Conservation (phyloP, 64 coral and sea anemone genomes). For the Montipora cactus region DNA sequence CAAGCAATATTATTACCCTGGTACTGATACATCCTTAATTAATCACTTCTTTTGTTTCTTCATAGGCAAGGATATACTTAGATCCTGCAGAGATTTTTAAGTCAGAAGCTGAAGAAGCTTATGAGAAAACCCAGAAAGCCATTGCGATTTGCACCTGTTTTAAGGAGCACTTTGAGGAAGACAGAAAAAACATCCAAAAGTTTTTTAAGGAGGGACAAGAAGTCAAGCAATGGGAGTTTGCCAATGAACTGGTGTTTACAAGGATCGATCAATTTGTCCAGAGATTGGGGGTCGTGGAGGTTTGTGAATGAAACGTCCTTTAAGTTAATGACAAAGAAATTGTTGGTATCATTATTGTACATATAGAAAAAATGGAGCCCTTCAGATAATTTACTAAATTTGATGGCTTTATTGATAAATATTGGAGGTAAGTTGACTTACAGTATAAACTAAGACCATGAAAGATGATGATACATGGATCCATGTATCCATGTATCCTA, state of each 20-base stretch:
- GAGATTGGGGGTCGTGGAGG: conserved; percentile 89
- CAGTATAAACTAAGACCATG: too few species aligned
- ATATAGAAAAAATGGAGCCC: too few species aligned
- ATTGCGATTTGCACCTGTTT: conserved; percentile 86
- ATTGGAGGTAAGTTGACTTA: too few species aligned
- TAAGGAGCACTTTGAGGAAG: conserved; percentile 81
- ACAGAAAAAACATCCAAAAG: conserved; percentile 85
- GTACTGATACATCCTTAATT: too few species aligned
- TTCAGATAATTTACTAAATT: too few species aligned
- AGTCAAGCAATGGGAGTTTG: conserved; percentile 92
- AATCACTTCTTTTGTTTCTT: not conserved
- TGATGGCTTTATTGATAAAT: too few species aligned
- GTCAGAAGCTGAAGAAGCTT: conserved; percentile 89
- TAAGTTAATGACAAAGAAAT: too few species aligned
- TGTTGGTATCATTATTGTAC: not conserved
- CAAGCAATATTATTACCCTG: too few species aligned
- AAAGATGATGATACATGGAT: too few species aligned
- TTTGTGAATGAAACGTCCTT: conserved; percentile 11
- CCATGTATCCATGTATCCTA: too few species aligned
- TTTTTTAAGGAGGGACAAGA: conserved; percentile 90
- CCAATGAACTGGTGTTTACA: conserved; percentile 90
- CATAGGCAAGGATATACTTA: conserved; percentile 86
- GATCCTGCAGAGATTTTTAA: conserved; percentile 99
- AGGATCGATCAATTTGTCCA: conserved; percentile 90
- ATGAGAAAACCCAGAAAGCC: conserved; percentile 85